Conservation (phyloP, 2,113 vertebrate species). For the Semicossyphus pulcher region DNA sequence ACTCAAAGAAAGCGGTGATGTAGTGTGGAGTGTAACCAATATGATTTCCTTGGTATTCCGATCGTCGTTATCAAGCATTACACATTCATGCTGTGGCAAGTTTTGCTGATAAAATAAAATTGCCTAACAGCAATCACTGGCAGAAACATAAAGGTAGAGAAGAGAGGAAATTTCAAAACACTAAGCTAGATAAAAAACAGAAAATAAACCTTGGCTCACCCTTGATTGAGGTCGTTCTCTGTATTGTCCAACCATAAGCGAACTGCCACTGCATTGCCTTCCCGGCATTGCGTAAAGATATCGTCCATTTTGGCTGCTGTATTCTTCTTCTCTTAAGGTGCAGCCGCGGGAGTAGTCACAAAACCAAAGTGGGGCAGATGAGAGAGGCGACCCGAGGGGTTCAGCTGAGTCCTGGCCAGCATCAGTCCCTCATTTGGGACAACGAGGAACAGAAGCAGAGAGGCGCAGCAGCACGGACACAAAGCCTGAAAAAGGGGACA, state of each 20-base stretch:
- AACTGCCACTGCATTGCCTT: slow-evolving; percentile 96
- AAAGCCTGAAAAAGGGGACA: background rate
- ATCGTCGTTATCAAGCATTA: background rate
- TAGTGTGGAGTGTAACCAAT: background rate
- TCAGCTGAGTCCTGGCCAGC: slow-evolving; percentile 58
- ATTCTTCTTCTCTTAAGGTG: slow-evolving; percentile 45
- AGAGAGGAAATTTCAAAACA: too few species aligned
- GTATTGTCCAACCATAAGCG: slow-evolving; percentile 98
- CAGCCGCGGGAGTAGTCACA: slow-evolving; percentile 19
- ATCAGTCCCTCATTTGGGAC: slow-evolving; percentile 71
- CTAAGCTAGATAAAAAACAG: background rate
- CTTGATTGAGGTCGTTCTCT: slow-evolving; percentile 98
- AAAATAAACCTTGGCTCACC: slow-evolving; percentile 83
- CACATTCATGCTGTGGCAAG: slow-evolving; percentile 26
- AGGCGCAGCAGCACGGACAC: slow-evolving; percentile 3
- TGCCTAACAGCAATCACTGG: background rate
- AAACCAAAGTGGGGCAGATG: slow-evolving; percentile 30
- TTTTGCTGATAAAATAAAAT: background rate
- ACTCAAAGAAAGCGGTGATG: slow-evolving; percentile 2
- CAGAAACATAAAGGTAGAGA: background rate
- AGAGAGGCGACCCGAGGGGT: slow-evolving; percentile 45
- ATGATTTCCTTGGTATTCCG: slow-evolving; percentile 1
- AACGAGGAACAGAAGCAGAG: slow-evolving; percentile 16
- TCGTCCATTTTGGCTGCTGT: slow-evolving; percentile 88
- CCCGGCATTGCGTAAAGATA: slow-evolving; percentile 97